Conservation (phyloP, 2,888 invertebrate species). For the Sminthurides aquaticus region DNA sequence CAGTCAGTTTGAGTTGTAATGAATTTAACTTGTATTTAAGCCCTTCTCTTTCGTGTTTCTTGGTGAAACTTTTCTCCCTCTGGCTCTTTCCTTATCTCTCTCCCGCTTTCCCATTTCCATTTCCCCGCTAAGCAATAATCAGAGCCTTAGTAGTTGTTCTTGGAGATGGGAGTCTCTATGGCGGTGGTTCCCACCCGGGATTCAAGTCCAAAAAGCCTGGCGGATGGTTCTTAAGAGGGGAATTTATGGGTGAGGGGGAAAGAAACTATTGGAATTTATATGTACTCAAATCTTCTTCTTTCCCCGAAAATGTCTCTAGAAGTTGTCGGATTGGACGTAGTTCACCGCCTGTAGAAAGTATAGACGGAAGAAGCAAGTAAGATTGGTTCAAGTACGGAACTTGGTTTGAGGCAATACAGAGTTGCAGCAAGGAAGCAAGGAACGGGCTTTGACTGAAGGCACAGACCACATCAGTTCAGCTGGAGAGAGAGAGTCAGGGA, state of each 20-base stretch:
- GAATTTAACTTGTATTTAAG: not conserved
- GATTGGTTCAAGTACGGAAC: too few relatives aligned
- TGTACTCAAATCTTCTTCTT: not conserved
- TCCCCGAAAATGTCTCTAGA: not conserved
- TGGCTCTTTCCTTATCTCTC: not conserved
- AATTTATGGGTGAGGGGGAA: not conserved
- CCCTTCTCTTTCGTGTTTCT: too few relatives aligned
- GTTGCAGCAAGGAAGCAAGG: too few relatives aligned
- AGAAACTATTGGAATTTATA: not conserved
- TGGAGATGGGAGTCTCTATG: too few relatives aligned
- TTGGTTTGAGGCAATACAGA: too few relatives aligned
- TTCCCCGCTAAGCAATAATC: not conserved
- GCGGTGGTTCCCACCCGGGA: too few relatives aligned
- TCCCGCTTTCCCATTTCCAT: not conserved
- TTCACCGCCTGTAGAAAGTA: not conserved
- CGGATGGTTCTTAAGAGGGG: not conserved
- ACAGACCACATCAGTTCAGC: too few relatives aligned
- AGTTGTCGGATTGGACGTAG: not conserved
- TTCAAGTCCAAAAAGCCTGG: too few relatives aligned
- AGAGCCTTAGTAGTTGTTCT: too few relatives aligned
- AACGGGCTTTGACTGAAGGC: too few relatives aligned
- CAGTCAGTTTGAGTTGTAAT: not conserved
- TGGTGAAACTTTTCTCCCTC: not conserved
- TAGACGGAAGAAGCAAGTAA: too few relatives aligned
- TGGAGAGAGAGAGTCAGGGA: too few relatives aligned